Base-by-base conservation (phyloP, 2,888 invertebrate species). In the Seladonia tumulorum region DNA sequence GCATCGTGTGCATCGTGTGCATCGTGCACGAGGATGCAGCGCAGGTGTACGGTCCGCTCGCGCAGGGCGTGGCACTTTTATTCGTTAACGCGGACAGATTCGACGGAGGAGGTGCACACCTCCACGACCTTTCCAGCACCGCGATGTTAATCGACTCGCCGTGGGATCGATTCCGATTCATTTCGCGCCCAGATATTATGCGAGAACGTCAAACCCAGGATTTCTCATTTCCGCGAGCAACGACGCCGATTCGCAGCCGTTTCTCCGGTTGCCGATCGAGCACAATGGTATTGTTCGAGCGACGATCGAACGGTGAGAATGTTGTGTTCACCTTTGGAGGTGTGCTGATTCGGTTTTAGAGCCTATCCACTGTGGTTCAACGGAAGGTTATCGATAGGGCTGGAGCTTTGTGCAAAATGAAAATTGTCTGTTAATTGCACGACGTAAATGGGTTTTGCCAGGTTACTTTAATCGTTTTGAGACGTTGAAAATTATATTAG, bases 41-140 rank as follows among this genome's bases (percentile, higher is more conserved):
- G 92, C 94, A 94, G 94, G 94, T 94, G 94, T 92, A 92, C 89
- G 86, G 72, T 85, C 85, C 70, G 72, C n/a, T 81, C 39, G 66
- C 66, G 60, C 80, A 91, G 90, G 94, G 94, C 93, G 94, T 94
- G 94, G 94, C 92, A 89, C 91, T 88, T 90, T 92, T 91, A 92
- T 94, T 93, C 93, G 92, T 93, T 92, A 92, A 90, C 91, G 88
- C 90, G 91, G 88, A 92, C 92, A 90, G 85, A 91, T 91, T 92
- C 89, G 92, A 91, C 90, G 89, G 87, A 82, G 85, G 86, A 88
- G 87, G 84, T 86, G 83, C 83, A 78, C 82, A 70, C 77, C 22
- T 72, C 22, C 70, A 82, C 88, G 89, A 90, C 88, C 91, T 91
- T 91, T 91, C 76, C 82, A 82, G 74, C 60, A 39, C 75, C 57